A percentile compares a stretch with the other conserved stretches of the same genome.
These are phyloP conservation scores for Theocolax elegans DNA, from an alignment of 1,140 invertebrate species.

Conservation along the genomic window DNA sequence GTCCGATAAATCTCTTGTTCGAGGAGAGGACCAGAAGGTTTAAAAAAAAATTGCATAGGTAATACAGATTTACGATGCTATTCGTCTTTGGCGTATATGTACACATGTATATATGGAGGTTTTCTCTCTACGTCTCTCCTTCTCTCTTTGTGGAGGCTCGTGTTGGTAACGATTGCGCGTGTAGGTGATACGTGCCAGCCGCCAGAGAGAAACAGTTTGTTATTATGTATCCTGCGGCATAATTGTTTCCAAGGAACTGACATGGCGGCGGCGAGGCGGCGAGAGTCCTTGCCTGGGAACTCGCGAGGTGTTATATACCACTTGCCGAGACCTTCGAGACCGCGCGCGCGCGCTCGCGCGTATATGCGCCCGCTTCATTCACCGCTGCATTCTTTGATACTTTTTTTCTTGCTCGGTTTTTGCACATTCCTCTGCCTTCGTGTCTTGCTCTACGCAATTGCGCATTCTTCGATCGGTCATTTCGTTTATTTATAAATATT, in stretches of 20 bases:
- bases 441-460: not conserved
- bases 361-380: not conserved
- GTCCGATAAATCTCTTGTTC: slow-evolving; percentile 17
- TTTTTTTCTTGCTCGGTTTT: slow-evolving; percentile 2
- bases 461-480: slow-evolving; percentile 11
- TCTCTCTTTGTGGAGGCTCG: not conserved
- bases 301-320: slow-evolving; percentile 48
- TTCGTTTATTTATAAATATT: too few species aligned
- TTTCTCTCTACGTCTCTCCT: too few species aligned
- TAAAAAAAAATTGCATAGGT: slow-evolving; percentile 35
- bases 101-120: not conserved
- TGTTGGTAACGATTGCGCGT: slow-evolving; percentile 12
- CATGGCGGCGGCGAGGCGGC: slow-evolving; percentile 44
- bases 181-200: slow-evolving; percentile 27
- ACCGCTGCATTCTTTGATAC: slow-evolving; percentile 10
- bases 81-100: slow-evolving; percentile 48
- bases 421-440: too few species aligned
- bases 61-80: slow-evolving; percentile 60
- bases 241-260: slow-evolving; percentile 63
- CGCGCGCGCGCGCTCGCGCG: not conserved
- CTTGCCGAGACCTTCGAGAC: slow-evolving; percentile 10
- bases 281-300: slow-evolving; percentile 59
- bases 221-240: slow-evolving; percentile 58
- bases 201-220: slow-evolving; percentile 52
- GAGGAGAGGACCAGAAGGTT: not conserved